These are phyloP conservation scores for Drosophila melanosoma DNA, from an alignment of 2,888 invertebrate genomes.

Conservation along the genomic window DNA sequence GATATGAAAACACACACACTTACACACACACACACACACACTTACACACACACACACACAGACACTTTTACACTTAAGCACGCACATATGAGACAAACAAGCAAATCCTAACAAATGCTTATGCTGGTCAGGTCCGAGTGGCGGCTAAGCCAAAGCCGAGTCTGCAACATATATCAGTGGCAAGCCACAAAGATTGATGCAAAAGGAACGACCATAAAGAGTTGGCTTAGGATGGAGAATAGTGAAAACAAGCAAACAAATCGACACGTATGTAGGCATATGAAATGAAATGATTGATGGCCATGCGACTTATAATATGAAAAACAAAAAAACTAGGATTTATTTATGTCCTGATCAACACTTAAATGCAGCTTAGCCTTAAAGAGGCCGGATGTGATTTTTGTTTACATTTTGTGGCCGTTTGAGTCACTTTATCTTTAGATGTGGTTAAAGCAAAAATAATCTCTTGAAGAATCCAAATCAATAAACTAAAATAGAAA, in stretches of 20 bases:
- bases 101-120: constrained; percentile 57
- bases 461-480: neutral
- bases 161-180: constrained; percentile 49
- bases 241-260: neutral
- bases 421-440: neutral
- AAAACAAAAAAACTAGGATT: constrained; percentile 20
- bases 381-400: constrained; percentile 10
- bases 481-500: neutral
- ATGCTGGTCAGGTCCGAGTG: constrained; percentile 57
- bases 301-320: constrained; percentile 30
- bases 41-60: neutral
- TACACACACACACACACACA: constrained; percentile 15
- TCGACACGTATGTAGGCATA: constrained; percentile 25
- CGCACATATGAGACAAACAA: constrained; percentile 56
- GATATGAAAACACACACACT: constrained; percentile 47
- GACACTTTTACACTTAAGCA: neutral
- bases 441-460: neutral
- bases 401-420: constrained; percentile 10
- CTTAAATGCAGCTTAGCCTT: constrained; percentile 14
- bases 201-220: constrained; percentile 42
- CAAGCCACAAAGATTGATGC: constrained; percentile 65
- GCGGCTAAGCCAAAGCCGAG: constrained; percentile 26
- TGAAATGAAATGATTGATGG: constrained; percentile 46
- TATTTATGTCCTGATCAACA: constrained; percentile 32
- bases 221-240: constrained; percentile 14